Base-by-base conservation (phyloP, 2,888 invertebrate genomes). In the Serrognathus titanus region DNA sequence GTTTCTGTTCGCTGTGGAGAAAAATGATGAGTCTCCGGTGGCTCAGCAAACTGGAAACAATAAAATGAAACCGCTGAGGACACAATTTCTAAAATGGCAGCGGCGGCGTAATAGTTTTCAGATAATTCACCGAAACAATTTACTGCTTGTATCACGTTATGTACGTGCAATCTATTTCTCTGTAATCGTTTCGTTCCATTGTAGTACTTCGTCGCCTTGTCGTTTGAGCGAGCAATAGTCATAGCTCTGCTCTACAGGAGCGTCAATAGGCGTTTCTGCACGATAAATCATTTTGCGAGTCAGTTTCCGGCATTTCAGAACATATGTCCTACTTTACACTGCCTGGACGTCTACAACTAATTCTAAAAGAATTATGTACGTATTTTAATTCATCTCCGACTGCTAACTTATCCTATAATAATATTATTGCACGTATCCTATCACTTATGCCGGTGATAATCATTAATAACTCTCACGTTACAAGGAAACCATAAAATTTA, bases 401-500 rank as follows among this genome's bases (percentile, higher is more conserved):
- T 16, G 16, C 2, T 3, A 13, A 43, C 3, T n/a, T 10, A 16
- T 13, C 9, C 9, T 13, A 8, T 43, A 7, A 6, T 11, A 12
- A 40, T 12, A 11, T 6, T 40, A 12, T 40, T 40, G 40, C 11
- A 40, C 12, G 40, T 43, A 8, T 11, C 3, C 16, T 43, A 13
- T 43, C 43, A 43, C 16, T 43, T 13, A 43, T 6, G 43, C 43
- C n/a, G 16, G 24, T 31, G 24, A 43, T 39, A 39, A 36, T 53
- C 53, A 35, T 53, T 53, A 53, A 49, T 35, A 54, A 54, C 43
- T 54, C 54, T 36, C 35, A n/a, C 24, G 37, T 16, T 48, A 54
- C 41, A 48, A 54, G 54, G 54, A 54, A 54, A 54, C 49, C 20
- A 54, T 54, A 54, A 54, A 54, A 54, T 43, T 24, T 54, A 35